Conservation (phyloP, 1,140 invertebrate species). For the Drosophila kepulauana region DNA sequence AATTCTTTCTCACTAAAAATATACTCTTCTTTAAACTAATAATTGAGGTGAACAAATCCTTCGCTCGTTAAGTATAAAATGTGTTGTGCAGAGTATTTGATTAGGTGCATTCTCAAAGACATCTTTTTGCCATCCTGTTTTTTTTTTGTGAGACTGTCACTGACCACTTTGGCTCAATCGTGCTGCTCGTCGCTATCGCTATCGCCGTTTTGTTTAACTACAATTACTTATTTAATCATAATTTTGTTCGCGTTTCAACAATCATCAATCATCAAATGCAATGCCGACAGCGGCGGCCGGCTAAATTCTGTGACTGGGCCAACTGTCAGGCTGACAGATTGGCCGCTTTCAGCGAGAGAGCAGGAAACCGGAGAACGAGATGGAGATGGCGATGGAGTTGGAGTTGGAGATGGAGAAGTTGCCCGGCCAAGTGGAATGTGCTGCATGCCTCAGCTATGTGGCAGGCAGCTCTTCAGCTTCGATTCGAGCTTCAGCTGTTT, state of each 20-base stretch:
- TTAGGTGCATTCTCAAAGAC: neutral
- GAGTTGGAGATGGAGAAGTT: slow-evolving; percentile 17
- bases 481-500: slow-evolving; percentile 64
- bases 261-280: slow-evolving; percentile 83
- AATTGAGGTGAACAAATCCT: too few species aligned
- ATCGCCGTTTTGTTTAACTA: slow-evolving; percentile 74
- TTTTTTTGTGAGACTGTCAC: slow-evolving; percentile 14
- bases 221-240: slow-evolving; percentile 85
- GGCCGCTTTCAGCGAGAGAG: slow-evolving; percentile 68
- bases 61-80: too few species aligned
- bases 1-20: too few species aligned
- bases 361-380: slow-evolving; percentile 53
- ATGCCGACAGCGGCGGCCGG: slow-evolving; percentile 55
- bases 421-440: slow-evolving; percentile 66
- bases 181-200: slow-evolving; percentile 37
- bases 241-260: slow-evolving; percentile 84
- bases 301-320: slow-evolving; percentile 78
- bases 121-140: slow-evolving; percentile 2
- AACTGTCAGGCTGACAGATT: slow-evolving; percentile 84
- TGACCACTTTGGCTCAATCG: slow-evolving; percentile 22
- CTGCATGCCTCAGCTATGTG: slow-evolving; percentile 53
- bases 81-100: neutral
- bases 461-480: slow-evolving; percentile 28
- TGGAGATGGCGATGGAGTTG: slow-evolving; percentile 15
- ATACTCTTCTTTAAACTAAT: too few species aligned